phyloP scores from a whole-genome alignment of 2,888 invertebrate species.

The Cantharis lateralis region DNA sequence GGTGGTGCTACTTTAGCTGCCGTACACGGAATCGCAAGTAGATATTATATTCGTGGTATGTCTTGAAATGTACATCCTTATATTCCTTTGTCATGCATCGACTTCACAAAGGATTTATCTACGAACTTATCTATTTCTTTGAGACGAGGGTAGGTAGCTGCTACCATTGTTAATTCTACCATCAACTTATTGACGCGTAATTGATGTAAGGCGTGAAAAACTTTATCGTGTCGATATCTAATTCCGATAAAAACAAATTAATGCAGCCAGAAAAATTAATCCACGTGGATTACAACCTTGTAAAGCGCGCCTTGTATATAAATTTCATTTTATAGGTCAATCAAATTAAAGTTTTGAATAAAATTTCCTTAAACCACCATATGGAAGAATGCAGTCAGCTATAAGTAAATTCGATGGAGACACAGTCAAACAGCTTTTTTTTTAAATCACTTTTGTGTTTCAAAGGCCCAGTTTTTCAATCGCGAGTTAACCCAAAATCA shows the following conservation, averaged over 20 bases:
- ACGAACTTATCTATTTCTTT: background rate
- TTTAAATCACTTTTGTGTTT: too few species aligned
- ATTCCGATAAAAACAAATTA: background rate
- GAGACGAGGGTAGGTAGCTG: background rate
- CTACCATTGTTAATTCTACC: background rate
- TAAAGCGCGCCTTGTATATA: too few species aligned
- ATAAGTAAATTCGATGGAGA: too few species aligned
- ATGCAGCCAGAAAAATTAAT: background rate
- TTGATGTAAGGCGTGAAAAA: background rate
- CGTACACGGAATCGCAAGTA: conserved; percentile 24
- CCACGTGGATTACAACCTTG: background rate
- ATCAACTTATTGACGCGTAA: background rate
- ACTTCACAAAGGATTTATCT: background rate
- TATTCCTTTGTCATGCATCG: background rate
- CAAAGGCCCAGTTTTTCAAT: too few species aligned
- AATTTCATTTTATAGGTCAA: too few species aligned
- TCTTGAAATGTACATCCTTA: conserved; percentile 11
- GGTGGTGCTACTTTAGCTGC: conserved; percentile 33
- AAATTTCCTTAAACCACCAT: too few species aligned
- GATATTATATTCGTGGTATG: conserved; percentile 14
- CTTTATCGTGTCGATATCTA: background rate
- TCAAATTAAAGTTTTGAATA: too few species aligned
- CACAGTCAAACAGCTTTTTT: too few species aligned
- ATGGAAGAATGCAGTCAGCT: too few species aligned
- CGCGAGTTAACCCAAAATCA: too few species aligned